Evolutionary conservation across 2,113 vertebrate species (phyloP).

Genomic region (Cheilinus undulatus): DNA sequence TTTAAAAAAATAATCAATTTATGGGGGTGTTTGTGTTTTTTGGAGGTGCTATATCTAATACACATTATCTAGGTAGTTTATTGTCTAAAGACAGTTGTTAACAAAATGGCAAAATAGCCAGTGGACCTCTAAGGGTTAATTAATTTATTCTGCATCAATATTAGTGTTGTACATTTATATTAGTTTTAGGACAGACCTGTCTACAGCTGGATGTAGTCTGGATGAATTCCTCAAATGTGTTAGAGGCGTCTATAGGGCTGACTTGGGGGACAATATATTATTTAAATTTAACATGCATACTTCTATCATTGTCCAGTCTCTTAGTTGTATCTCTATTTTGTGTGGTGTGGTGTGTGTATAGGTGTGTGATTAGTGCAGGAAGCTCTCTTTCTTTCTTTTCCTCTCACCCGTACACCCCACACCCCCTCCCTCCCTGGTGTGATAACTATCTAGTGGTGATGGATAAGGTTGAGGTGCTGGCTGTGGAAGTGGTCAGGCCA

Average conservation of each 20-base stretch:
- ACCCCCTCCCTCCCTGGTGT: conserved; percentile 59
- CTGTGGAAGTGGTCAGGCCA: conserved; percentile 83
- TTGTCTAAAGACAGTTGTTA: no score
- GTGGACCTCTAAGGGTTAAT: no score
- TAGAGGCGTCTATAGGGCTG: conserved; percentile 78
- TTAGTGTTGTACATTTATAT: no score
- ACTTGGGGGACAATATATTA: conserved; percentile 74
- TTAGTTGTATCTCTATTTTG: conserved; percentile 41
- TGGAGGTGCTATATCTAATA: no score
- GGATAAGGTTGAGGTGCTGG: conserved; percentile 85
- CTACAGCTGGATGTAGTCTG: conserved; percentile 90
- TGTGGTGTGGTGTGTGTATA: conserved; percentile 25
- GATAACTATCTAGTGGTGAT: conserved; percentile 86
- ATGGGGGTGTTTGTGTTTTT: no score
- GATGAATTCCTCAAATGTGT: conserved; percentile 86
- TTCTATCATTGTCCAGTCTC: conserved; percentile 6
- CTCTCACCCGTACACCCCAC: conserved; percentile 36
- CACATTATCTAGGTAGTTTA: no score
- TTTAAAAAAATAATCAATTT: no score
- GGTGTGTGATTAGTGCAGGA: conserved; percentile 57
- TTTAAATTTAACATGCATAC: conserved; percentile 59
- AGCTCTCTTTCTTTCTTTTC: conserved; percentile 41
- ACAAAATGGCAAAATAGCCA: no score
- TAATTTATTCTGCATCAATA: no score
- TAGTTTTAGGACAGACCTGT: conserved; percentile 11